Evolutionary conservation across 2,113 vertebrate genomes (phyloP).

Genomic region (Collichthys lucidus): DNA sequence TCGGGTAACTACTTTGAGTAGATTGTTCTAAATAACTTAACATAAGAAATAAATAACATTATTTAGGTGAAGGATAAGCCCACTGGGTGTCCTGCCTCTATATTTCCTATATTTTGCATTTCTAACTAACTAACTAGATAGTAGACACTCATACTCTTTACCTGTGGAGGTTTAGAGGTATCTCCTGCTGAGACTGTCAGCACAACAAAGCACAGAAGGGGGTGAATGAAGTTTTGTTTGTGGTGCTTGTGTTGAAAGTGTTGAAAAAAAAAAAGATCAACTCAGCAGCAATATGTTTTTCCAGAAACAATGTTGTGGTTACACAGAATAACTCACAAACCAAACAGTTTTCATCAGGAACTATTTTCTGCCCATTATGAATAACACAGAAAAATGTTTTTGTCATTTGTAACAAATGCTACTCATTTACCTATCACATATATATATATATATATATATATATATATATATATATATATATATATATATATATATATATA

Average conservation of each 20-base stretch:
- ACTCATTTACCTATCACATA: neutral
- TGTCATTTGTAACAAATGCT: neutral
- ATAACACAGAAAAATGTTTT: neutral
- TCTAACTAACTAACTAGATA: too few species aligned
- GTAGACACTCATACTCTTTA: neutral
- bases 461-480: too few species aligned
- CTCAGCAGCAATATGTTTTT: neutral
- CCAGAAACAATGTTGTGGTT: neutral
- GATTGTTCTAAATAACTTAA: too few species aligned
- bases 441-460: too few species aligned
- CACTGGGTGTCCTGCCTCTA: too few species aligned
- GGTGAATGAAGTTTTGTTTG: neutral
- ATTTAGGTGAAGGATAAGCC: too few species aligned
- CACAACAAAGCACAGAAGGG: neutral
- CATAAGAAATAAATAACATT: too few species aligned
- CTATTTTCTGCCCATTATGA: neutral
- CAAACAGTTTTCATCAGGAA: neutral
- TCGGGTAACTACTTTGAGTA: conserved; percentile 14
- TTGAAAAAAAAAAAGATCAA: too few species aligned
- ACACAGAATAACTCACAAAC: neutral
- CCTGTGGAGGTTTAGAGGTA: neutral
- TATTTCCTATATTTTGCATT: too few species aligned
- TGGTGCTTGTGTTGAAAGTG: neutral
- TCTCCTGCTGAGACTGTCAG: neutral
- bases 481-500: too few species aligned